Conservation (phyloP, 2,888 invertebrate species). For the Dascillus cervinus region DNA sequence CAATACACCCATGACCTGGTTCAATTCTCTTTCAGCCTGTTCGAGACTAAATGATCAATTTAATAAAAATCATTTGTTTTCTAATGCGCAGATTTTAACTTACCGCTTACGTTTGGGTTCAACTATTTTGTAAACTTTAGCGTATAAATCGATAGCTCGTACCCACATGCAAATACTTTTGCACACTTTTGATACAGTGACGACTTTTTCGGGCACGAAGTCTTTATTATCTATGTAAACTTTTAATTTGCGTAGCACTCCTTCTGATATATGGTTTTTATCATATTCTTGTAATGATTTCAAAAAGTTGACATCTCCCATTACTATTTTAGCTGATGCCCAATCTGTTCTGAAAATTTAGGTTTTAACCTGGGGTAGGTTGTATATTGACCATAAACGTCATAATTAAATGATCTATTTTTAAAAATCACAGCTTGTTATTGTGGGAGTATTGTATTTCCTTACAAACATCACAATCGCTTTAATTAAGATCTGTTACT, state of each 20-base stretch:
- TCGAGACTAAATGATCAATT: conserved; percentile 51
- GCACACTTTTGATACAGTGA: conserved; percentile 80
- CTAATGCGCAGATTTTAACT: conserved; percentile 24
- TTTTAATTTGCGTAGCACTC: conserved; percentile 69
- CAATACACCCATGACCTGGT: conserved; percentile 66
- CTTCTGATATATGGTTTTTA: conserved; percentile 78
- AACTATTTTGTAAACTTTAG: conserved; percentile 77
- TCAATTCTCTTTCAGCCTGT: conserved; percentile 69
- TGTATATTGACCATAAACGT: no score
- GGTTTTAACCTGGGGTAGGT: neutral
- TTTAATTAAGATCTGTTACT: conserved; percentile 29
- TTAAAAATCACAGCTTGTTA: neutral
- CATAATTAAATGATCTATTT: no score
- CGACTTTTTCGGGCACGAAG: conserved; percentile 76
- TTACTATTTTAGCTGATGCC: conserved; percentile 71
- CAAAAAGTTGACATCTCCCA: conserved; percentile 78
- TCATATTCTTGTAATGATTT: conserved; percentile 76
- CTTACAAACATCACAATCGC: conserved; percentile 1
- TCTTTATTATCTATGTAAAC: conserved; percentile 78
- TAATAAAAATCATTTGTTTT: neutral
- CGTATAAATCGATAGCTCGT: conserved; percentile 81
- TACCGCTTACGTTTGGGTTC: conserved; percentile 80
- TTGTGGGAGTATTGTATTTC: conserved; percentile 1
- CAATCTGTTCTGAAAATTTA: conserved; percentile 71
- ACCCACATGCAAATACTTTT: conserved; percentile 91